phyloP scores from a whole-genome alignment of 1,140 invertebrate species.

The Lycorma delicatula region DNA sequence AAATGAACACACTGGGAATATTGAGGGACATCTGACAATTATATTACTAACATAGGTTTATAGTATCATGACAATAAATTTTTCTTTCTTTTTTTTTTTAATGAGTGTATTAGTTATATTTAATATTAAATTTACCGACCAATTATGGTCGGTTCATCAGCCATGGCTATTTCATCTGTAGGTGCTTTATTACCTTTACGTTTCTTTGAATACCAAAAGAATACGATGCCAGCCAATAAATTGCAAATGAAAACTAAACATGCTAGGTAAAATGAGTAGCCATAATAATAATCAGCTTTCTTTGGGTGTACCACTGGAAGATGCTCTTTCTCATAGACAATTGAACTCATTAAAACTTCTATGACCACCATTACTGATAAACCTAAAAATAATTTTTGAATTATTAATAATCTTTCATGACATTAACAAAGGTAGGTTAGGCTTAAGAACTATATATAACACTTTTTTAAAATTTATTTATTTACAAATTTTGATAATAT shows the following conservation, averaged over 20 bases:
- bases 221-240: constrained; percentile 56
- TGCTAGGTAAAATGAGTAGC: constrained; percentile 67
- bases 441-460: too few relatives aligned
- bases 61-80: too few relatives aligned
- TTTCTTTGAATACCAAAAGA: constrained; percentile 72
- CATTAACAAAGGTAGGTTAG: too few relatives aligned
- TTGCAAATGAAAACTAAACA: constrained; percentile 72
- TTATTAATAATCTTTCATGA: too few relatives aligned
- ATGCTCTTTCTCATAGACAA: constrained; percentile 58
- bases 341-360: constrained; percentile 64
- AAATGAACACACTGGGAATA: too few relatives aligned
- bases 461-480: too few relatives aligned
- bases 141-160: constrained; percentile 74
- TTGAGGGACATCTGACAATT: too few relatives aligned
- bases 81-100: too few relatives aligned
- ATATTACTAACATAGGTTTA: too few relatives aligned
- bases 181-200: constrained; percentile 71
- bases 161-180: constrained; percentile 67
- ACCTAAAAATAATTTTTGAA: constrained; percentile 50
- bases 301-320: constrained; percentile 58
- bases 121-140: constrained; percentile 59
- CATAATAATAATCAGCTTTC: constrained; percentile 50
- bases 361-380: constrained; percentile 67
- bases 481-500: too few relatives aligned
- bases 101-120: too few relatives aligned